phyloP scores from a whole-genome alignment of 2,113 vertebrate species.

The Ceyx melanurus region DNA sequence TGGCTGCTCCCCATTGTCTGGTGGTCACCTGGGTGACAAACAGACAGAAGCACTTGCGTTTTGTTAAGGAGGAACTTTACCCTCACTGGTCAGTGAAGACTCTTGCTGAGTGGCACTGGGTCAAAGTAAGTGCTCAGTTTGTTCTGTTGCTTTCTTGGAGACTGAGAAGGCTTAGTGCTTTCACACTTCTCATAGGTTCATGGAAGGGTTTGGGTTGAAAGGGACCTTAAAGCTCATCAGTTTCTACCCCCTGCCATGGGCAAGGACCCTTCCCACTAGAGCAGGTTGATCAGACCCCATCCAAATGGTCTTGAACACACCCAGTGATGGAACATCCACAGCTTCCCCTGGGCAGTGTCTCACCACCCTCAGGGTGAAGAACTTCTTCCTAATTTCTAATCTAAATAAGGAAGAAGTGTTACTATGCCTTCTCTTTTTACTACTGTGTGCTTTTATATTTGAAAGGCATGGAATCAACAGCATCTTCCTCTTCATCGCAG shows the following conservation, averaged over 20 bases:
- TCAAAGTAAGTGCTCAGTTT: conserved; percentile 84
- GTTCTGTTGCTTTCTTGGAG: background rate
- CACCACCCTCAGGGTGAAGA: no score
- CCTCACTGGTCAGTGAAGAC: conserved; percentile 87
- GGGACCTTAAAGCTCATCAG: background rate
- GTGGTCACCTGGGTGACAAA: conserved; percentile 96
- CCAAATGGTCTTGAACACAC: no score
- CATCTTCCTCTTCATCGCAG: background rate
- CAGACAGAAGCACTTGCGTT: conserved; percentile 86
- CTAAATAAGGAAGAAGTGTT: no score
- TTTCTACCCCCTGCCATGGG: no score
- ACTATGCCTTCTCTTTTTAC: background rate
- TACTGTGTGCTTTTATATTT: background rate
- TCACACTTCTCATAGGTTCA: background rate
- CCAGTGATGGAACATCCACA: no score
- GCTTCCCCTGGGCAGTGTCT: no score
- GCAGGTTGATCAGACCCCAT: no score
- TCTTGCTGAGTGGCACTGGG: conserved; percentile 92
- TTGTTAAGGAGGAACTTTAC: conserved; percentile 89
- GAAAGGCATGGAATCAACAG: background rate
- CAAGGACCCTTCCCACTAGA: no score
- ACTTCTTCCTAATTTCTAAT: no score
- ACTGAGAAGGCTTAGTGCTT: background rate
- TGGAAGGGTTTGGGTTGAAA: background rate
- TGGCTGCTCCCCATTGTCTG: conserved; percentile 85